phyloP scores from a whole-genome alignment of 2,888 invertebrate species.

The Drosophila mimica region DNA sequence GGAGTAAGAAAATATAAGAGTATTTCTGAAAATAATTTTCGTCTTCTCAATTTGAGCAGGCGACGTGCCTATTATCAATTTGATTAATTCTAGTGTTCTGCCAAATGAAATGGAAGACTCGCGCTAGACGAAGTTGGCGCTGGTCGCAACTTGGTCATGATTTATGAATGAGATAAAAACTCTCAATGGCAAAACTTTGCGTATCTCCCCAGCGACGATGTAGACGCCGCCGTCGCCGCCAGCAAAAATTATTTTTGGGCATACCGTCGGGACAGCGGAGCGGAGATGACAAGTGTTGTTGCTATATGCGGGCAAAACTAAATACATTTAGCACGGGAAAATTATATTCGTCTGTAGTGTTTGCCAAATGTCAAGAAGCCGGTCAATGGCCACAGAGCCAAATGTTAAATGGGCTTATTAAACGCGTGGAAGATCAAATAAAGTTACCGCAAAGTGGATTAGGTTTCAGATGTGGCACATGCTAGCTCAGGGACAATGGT shows the following conservation, averaged over 20 bases:
- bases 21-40: constrained; percentile 13
- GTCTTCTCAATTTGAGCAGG: constrained; percentile 12
- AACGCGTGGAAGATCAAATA: constrained; percentile 30
- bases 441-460: constrained; percentile 20
- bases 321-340: constrained; percentile 52
- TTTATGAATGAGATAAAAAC: constrained; percentile 73
- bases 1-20: neutral
- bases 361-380: constrained; percentile 15
- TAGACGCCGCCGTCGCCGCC: neutral
- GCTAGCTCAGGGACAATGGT: neutral
- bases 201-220: constrained; percentile 17
- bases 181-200: constrained; percentile 63
- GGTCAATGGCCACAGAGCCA: constrained; percentile 36
- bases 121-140: neutral
- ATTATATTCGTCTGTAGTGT: constrained; percentile 19
- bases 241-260: constrained; percentile 54
- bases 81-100: constrained; percentile 61
- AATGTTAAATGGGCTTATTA: constrained; percentile 69
- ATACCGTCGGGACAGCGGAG: neutral
- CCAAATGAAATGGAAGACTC: constrained; percentile 59
- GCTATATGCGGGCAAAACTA: constrained; percentile 38
- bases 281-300: neutral
- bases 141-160: constrained; percentile 57
- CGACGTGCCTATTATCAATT: constrained; percentile 44
- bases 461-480: constrained; percentile 4